Evolutionary conservation across 2,797 vertebrate species (phyloP), one percentile per base, ranked within the genome.

Genomic region (Lepilemur septentrionalis): DNA sequence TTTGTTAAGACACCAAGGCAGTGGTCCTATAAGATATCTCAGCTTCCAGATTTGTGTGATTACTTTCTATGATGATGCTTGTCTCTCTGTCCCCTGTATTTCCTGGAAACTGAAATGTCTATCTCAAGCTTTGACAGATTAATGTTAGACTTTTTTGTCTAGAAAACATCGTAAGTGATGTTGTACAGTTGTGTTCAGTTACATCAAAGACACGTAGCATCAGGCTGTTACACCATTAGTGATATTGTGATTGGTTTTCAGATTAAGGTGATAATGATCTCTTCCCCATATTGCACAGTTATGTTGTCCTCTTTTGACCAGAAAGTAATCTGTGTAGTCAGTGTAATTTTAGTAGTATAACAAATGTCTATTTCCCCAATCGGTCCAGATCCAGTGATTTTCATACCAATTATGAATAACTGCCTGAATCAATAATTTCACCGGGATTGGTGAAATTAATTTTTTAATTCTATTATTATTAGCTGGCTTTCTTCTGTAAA

Each of bases 401-500:
- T 95, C 48, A 90, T 28, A 79, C 52, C 30, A 94, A 61, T 65
- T 30, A 59, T 28, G 67, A 69, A 61, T 76, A 92, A 13, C 57
- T 90, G 38, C 67, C 38, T 35, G 43, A 88, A 57, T 63, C 65
- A 32, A 72, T 91, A 28, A 86, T 55, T 91, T 95, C 79, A 67
- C 8, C 78, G 43, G 59, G 41, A 88, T 73, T 57, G n/a, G n/a
- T 43, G 13, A 87, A 92, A 86, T 75, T 38, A 76, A 76, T 41
- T 48, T 79, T 32, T 4, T 22, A 67, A 57, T 70, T 86, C 18
- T 87, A 9, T 81, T 35, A 10, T 52, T 52, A 59, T 87, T 38
- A 73, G 50, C 46, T 93, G 75, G 55, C 22, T 88, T 94, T 95
- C 81, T 88, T 81, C 25, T 11, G 1, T 22, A 86, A 93, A 95